phyloP scores from a whole-genome alignment of 2,113 vertebrate genomes.

The Taxidea taxus region DNA sequence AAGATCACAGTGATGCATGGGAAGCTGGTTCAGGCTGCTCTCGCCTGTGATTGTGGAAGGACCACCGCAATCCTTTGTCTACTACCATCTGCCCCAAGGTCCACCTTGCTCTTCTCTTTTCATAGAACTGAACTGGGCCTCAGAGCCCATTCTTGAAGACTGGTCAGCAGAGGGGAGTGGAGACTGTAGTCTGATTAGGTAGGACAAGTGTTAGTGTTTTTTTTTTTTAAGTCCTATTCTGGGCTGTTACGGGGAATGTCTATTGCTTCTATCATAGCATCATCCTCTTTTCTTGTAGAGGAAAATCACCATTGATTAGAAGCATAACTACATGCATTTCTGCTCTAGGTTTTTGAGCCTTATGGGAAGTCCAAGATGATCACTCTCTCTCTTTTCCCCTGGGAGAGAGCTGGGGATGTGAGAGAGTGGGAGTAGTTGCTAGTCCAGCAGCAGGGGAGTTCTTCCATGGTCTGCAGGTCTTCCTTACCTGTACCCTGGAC shows the following conservation, averaged over 20 bases:
- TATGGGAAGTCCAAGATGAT: not conserved
- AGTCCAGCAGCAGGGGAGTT: not conserved
- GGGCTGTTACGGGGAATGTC: not conserved
- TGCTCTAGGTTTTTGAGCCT: not conserved
- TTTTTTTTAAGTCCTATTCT: not conserved
- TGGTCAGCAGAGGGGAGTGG: not conserved
- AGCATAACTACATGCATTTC: not conserved
- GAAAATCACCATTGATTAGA: not conserved
- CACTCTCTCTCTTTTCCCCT: not conserved
- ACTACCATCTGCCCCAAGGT: not conserved
- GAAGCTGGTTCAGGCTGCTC: not conserved
- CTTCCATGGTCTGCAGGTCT: rapidly evolving
- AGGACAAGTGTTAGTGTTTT: not conserved
- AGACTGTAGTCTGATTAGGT: not conserved
- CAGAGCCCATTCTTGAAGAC: not conserved
- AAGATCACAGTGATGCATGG: not conserved
- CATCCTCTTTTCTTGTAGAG: not conserved
- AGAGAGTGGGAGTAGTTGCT: too few relatives aligned
- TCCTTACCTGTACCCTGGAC: not conserved
- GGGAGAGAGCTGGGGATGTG: not conserved
- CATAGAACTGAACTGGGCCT: not conserved
- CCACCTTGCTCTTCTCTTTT: not conserved
- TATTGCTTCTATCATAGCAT: not conserved
- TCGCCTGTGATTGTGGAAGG: not conserved
- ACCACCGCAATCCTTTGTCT: not conserved